Evolutionary conservation across 2,888 invertebrate species (phyloP), one percentile per base, ranked within the genome.

Genomic region (Anthophora plumipes): DNA sequence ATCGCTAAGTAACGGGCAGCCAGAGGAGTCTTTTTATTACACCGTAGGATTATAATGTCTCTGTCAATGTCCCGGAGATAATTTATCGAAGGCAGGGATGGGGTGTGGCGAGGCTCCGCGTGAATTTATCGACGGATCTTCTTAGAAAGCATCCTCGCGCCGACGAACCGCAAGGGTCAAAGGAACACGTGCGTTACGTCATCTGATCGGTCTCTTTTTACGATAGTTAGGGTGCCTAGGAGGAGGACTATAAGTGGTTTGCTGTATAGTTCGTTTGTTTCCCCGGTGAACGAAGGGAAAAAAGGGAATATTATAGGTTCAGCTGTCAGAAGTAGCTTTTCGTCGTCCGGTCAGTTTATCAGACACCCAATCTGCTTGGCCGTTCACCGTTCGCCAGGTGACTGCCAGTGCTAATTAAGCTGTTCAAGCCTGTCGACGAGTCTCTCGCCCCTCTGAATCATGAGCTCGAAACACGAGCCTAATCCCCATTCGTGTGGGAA

Each of bases 21-120:
- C 54, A 55, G 61, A 57, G 43, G 71, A 57, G 66, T 70, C 87
- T 88, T 86, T 89, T 85, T 86, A 86, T 85, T 83, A 80, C 77
- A 83, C 75, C 84, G 79, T 68, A 64, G 85, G 91, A 91, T 91
- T 91, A 90, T 90, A 91, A 91, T 86, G 91, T 91, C 90, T 90
- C 86, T 87, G 91, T 91, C 91, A 90, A 91, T n/a, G n/a, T 85
- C 89, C 87, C 70, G 76, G 60, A 83, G 83, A 86, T 89, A 90
- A 90, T 91, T 90, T 91, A 91, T 91, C 84, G 90, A 83, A 78
- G 75, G 68, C 22, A 50, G 82, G 72, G 77, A 69, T 46, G 70
- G 82, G 74, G 83, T 70, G 82, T 61, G 84, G 80, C 76, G 68
- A 60, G 70, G 80, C 70, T 70, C 61, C 80, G 79, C 84, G 82